Conservation (phyloP, 2,888 invertebrate species). For the Eupeodes luniger region DNA sequence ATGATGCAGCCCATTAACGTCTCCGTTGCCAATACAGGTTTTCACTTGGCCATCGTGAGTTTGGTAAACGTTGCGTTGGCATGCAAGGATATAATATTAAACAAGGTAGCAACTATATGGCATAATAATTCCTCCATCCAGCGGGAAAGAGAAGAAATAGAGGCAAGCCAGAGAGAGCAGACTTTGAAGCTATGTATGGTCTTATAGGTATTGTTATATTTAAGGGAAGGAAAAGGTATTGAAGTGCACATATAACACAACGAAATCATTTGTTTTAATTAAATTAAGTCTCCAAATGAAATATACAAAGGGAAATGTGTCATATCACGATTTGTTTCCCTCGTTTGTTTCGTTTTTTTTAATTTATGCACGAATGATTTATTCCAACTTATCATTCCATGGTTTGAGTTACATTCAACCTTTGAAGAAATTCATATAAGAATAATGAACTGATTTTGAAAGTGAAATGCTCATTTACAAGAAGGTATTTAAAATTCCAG, state of each 20-base stretch:
- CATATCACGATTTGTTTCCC: constrained; percentile 59
- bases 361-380: constrained; percentile 44
- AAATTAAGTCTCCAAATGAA: constrained; percentile 66
- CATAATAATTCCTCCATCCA: background rate
- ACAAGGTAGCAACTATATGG: background rate
- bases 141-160: background rate
- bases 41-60: constrained; percentile 71
- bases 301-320: constrained; percentile 61
- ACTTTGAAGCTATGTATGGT: background rate
- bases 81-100: constrained; percentile 58
- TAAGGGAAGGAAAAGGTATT: constrained; percentile 25
- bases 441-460: constrained; percentile 22
- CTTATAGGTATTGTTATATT: background rate
- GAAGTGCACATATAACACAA: constrained; percentile 35
- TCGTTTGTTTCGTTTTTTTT: constrained; percentile 5
- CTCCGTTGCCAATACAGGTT: constrained; percentile 72
- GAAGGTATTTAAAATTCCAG: constrained; percentile 18
- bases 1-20: constrained; percentile 75
- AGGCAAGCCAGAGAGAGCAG: background rate
- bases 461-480: constrained; percentile 2
- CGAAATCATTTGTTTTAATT: constrained; percentile 73
- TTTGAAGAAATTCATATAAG: too few species aligned
- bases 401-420: background rate
- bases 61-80: constrained; percentile 71
- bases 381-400: constrained; percentile 34